These are phyloP conservation scores for Scrobipalpa atriplicella DNA, from an alignment of 2,888 invertebrate species.

Conservation along the genomic window DNA sequence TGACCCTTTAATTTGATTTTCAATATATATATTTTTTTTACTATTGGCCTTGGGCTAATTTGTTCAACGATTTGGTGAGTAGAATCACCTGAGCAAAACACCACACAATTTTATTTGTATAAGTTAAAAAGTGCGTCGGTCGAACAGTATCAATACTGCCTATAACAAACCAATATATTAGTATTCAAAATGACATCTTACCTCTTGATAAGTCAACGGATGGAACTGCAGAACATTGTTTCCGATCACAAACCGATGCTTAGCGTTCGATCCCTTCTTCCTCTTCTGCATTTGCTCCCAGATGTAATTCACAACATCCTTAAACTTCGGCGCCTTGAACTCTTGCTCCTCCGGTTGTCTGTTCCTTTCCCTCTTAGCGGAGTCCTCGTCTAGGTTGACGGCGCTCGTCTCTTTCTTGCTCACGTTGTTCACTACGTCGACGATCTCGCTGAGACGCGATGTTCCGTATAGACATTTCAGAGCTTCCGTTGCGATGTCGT, in stretches of 20 bases:
- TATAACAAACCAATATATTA: too few relatives aligned
- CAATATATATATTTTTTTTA: too few relatives aligned
- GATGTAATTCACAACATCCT: constrained; percentile 87
- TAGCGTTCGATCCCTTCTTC: constrained; percentile 80
- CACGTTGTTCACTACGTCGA: constrained; percentile 75
- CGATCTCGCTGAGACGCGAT: constrained; percentile 77
- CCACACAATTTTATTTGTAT: too few relatives aligned
- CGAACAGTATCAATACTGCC: too few relatives aligned
- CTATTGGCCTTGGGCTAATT: too few relatives aligned
- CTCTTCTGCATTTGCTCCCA: constrained; percentile 85
- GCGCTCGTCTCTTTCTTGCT: constrained; percentile 63
- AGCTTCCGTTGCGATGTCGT: constrained; percentile 89
- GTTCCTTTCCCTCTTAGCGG: constrained; percentile 69
- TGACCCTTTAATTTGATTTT: too few relatives aligned
- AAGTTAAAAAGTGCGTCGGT: too few relatives aligned
- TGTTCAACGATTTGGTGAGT: too few relatives aligned
- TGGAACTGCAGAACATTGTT: constrained; percentile 88
- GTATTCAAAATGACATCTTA: too few relatives aligned
- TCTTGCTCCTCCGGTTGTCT: constrained; percentile 51
- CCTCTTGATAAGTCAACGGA: constrained; percentile 88
- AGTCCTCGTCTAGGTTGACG: constrained; percentile 61
- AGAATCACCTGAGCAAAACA: too few relatives aligned
- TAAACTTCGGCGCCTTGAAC: constrained; percentile 87
- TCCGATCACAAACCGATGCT: constrained; percentile 84
- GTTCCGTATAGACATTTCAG: constrained; percentile 89